These are phyloP conservation scores for Siniperca chuatsi DNA, from an alignment of 2,113 vertebrate species.

Conservation along the genomic window DNA sequence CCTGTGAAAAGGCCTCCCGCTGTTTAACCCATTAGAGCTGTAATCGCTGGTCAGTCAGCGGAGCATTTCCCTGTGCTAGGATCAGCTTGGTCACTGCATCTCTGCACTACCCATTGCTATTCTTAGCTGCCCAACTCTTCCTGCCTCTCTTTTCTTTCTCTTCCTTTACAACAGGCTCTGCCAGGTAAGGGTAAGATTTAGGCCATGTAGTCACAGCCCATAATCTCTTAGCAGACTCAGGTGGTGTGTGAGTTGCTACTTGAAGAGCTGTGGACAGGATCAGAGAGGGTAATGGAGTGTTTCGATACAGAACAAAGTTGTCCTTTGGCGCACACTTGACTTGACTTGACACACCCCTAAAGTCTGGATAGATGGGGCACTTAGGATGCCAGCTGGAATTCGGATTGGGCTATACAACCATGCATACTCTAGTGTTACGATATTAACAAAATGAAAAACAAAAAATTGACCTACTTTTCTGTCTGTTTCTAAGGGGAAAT, in stretches of 20 bases:
- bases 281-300: not conserved
- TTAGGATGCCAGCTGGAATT: not conserved
- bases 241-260: not conserved
- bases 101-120: slow-evolving; percentile 60
- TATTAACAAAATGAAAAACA: not conserved
- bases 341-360: not conserved
- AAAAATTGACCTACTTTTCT: not conserved
- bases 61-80: slow-evolving; percentile 40
- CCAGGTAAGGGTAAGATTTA: slow-evolving; percentile 59
- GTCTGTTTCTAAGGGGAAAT: not conserved
- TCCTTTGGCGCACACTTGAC: not conserved
- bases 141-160: not conserved
- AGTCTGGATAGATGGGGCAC: not conserved
- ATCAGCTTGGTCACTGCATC: slow-evolving; percentile 68
- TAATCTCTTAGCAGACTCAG: slow-evolving; percentile 46
- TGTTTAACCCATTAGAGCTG: slow-evolving; percentile 72
- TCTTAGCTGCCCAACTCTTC: slow-evolving; percentile 58
- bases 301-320: not conserved
- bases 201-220: not conserved
- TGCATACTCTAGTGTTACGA: not conserved
- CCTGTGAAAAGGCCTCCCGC: slow-evolving; percentile 71
- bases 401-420: not conserved
- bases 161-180: slow-evolving; percentile 17
- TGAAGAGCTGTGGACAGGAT: not conserved
- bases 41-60: slow-evolving; percentile 65